Percentiles rank a stretch among this genome's conserved stretches.
Conservation (phyloP, 2,888 invertebrate species). For the Pasiphila rectangulata region DNA sequence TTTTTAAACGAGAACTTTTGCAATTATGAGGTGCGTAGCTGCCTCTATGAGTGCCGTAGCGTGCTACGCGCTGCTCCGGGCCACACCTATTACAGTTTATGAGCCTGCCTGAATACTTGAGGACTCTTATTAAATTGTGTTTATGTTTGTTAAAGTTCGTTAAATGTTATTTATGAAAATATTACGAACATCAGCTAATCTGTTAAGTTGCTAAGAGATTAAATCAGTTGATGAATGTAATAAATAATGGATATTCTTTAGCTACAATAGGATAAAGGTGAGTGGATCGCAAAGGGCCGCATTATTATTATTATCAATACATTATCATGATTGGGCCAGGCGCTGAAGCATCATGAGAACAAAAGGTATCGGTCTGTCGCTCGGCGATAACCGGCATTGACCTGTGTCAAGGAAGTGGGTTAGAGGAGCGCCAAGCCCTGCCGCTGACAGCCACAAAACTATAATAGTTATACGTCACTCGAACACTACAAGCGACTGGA, state of each 20-base stretch:
- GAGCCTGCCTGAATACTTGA: slow-evolving; percentile 13
- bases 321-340: slow-evolving; percentile 31
- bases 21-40: slow-evolving; percentile 31
- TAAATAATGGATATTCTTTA: too few species aligned
- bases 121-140: slow-evolving; percentile 1
- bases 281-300: neutral
- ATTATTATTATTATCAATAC: too few species aligned
- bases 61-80: slow-evolving; percentile 27
- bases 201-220: too few species aligned
- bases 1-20: slow-evolving; percentile 28
- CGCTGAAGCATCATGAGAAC: slow-evolving; percentile 19
- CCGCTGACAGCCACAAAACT: slow-evolving; percentile 16
- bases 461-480: slow-evolving; percentile 27
- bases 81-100: slow-evolving; percentile 23
- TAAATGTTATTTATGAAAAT: neutral
- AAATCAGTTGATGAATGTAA: too few species aligned
- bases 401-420: slow-evolving; percentile 22
- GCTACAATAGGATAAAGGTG: slow-evolving; percentile 3
- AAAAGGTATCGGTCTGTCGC: slow-evolving; percentile 16
- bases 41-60: slow-evolving; percentile 26
- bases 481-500: slow-evolving; percentile 24
- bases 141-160: neutral
- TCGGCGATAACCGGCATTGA: slow-evolving; percentile 23
- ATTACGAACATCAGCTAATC: neutral
- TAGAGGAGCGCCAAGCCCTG: slow-evolving; percentile 13